Conservation (phyloP, 2,113 vertebrate species). For the Ceyx cyanopectus region DNA sequence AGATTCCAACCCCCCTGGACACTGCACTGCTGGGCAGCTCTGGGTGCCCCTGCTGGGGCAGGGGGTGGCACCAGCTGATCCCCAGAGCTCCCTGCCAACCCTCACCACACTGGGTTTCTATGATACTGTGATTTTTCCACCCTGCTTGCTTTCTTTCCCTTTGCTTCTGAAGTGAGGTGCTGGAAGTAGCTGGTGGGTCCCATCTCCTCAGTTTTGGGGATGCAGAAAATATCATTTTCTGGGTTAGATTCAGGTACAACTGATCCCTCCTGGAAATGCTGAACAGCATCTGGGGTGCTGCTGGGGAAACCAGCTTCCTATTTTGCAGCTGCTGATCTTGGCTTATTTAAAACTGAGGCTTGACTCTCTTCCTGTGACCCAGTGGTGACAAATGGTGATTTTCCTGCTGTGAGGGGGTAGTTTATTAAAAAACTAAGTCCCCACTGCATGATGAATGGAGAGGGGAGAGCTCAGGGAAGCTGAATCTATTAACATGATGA, state of each 20-base stretch:
- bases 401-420: not conserved
- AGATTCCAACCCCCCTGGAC: not conserved
- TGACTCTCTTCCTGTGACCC: not conserved
- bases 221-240: not conserved
- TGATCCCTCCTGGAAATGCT: not conserved
- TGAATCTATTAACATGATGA: not conserved
- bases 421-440: not conserved
- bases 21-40: not conserved
- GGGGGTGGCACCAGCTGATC: not conserved
- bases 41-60: not conserved
- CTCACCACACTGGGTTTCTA: not conserved
- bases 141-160: not conserved
- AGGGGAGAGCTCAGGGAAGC: not conserved
- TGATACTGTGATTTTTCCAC: not conserved
- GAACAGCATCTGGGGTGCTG: accelerated
- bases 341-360: not conserved
- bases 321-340: not conserved
- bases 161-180: not conserved
- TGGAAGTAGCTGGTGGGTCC: not conserved
- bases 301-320: not conserved
- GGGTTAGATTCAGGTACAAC: not conserved
- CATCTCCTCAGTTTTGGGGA: not conserved
- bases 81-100: not conserved
- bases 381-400: not conserved
- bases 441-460: not conserved